Percentiles rank a stretch among this genome's conserved stretches.
phyloP scores from a whole-genome alignment of 2,113 vertebrate genomes.

The Indicator indicator region DNA sequence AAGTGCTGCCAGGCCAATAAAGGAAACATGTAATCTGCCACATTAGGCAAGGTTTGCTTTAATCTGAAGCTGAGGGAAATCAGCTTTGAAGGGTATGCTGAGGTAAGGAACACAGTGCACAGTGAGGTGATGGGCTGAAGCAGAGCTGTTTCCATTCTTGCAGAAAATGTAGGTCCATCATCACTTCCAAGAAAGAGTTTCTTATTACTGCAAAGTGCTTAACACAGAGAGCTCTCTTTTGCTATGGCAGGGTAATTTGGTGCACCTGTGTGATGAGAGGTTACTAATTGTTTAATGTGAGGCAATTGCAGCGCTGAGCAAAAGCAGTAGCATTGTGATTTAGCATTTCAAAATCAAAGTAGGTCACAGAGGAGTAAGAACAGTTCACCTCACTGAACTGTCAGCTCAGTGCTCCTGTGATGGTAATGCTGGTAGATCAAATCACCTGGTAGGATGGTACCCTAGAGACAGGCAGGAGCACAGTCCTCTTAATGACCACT shows the following conservation, averaged over 20 bases:
- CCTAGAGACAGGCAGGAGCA: not conserved
- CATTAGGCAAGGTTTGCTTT: slow-evolving; percentile 49
- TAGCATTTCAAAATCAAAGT: not conserved
- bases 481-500: not conserved
- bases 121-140: not conserved
- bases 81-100: slow-evolving; percentile 57
- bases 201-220: not conserved
- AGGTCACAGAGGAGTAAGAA: not conserved
- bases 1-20: slow-evolving; percentile 13
- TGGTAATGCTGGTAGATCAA: not conserved
- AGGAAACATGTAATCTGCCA: slow-evolving; percentile 29
- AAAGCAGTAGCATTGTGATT: not conserved
- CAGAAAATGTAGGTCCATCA: not conserved
- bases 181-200: not conserved
- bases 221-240: not conserved
- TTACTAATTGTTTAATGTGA: not conserved
- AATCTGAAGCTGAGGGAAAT: slow-evolving; percentile 60
- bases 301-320: not conserved
- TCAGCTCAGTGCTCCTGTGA: not conserved
- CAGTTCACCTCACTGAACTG: not conserved
- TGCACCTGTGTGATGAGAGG: not conserved
- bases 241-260: not conserved
- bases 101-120: not conserved
- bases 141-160: not conserved
- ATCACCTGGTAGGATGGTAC: not conserved